Conservation (phyloP, 2,113 vertebrate species). For the Scortum barcoo region DNA sequence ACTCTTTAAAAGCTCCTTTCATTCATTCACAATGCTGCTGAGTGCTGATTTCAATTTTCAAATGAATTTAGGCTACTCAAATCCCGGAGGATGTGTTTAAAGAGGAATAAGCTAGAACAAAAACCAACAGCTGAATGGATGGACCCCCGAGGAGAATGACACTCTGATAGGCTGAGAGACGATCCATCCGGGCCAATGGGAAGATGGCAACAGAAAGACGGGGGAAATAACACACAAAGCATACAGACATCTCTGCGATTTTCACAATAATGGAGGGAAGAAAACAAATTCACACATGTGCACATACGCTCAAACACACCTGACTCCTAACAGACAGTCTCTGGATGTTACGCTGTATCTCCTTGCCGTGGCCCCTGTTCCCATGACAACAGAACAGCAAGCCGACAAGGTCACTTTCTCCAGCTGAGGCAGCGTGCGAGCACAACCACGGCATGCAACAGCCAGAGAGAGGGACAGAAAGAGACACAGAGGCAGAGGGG, state of each 20-base stretch:
- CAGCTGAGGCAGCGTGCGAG: constrained; percentile 56
- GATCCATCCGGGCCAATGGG: constrained; percentile 33
- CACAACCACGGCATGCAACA: constrained; percentile 19
- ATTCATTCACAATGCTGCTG: constrained; percentile 53
- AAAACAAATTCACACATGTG: neutral
- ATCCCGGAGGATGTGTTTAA: constrained; percentile 51
- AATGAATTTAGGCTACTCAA: constrained; percentile 30
- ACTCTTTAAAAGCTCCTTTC: constrained; percentile 51
- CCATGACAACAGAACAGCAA: constrained; percentile 79
- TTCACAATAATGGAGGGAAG: neutral
- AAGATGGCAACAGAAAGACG: constrained; percentile 20
- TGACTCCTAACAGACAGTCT: constrained; percentile 4
- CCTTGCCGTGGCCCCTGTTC: constrained; percentile 69
- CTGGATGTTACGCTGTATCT: constrained; percentile 26
- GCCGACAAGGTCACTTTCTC: constrained; percentile 76
- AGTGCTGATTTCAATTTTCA: constrained; percentile 56
- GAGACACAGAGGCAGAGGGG: neutral
- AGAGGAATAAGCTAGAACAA: constrained; percentile 51
- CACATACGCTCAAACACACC: neutral
- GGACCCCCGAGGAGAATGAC: constrained; percentile 29
- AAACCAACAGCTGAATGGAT: constrained; percentile 57
- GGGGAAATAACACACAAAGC: constrained; percentile 12
- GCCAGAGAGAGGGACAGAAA: no score
- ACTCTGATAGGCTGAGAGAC: constrained; percentile 49
- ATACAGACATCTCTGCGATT: neutral